A percentile compares a stretch with the other conserved stretches of the same genome.
phyloP scores from a whole-genome alignment of 2,888 invertebrate species.

The Helleia helle region DNA sequence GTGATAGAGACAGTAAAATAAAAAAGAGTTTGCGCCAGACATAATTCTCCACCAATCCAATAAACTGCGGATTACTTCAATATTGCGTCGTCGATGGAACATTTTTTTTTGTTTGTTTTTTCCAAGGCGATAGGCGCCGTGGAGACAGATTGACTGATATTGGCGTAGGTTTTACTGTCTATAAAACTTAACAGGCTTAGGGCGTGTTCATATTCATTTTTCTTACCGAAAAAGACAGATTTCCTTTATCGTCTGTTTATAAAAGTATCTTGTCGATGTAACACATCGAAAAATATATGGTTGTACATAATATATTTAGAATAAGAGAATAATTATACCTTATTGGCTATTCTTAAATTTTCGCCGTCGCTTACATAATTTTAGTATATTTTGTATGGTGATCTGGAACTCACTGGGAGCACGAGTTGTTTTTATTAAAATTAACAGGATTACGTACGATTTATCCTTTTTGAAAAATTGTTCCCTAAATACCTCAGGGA shows the following conservation, averaged over 20 bases:
- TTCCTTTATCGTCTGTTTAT: not conserved
- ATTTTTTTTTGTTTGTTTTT: slow-evolving; percentile 19
- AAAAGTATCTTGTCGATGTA: too few species aligned
- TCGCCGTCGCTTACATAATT: too few species aligned
- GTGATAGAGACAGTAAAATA: not conserved
- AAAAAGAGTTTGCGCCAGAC: not conserved
- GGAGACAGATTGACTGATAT: slow-evolving; percentile 29
- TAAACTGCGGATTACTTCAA: slow-evolving; percentile 13
- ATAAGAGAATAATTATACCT: too few species aligned
- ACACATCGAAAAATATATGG: too few species aligned
- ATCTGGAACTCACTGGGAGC: too few species aligned
- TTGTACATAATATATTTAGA: too few species aligned
- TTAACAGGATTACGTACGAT: too few species aligned
- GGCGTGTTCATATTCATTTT: slow-evolving; percentile 10
- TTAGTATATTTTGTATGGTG: too few species aligned
- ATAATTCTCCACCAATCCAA: slow-evolving; percentile 12
- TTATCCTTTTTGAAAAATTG: too few species aligned
- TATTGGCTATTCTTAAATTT: too few species aligned
- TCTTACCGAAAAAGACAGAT: not conserved
- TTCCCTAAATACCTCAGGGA: too few species aligned
- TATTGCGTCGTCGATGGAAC: slow-evolving; percentile 13
- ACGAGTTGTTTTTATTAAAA: too few species aligned
- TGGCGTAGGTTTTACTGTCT: slow-evolving; percentile 27
- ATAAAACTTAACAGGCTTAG: slow-evolving; percentile 24
- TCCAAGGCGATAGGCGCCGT: slow-evolving; percentile 13